Percentiles rank a stretch among this genome's conserved stretches.
phyloP scores from a whole-genome alignment of 2,113 vertebrate species.

The Excalfactoria chinensis region DNA sequence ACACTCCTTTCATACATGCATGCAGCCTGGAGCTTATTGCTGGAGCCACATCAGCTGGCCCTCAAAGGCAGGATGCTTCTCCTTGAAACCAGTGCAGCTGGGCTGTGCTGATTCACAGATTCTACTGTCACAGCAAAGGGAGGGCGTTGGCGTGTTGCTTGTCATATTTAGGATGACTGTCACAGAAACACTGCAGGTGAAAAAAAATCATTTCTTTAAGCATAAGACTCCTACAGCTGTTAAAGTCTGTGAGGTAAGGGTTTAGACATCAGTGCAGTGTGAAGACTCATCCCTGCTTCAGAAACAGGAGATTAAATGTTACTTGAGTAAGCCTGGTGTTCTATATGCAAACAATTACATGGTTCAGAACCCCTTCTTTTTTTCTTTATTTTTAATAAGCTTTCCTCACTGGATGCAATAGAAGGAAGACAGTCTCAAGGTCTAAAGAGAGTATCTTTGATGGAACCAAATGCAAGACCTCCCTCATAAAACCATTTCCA shows the following conservation, averaged over 20 bases:
- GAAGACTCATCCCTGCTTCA: neutral
- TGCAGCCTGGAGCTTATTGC: neutral
- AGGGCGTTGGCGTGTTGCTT: neutral
- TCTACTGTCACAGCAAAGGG: neutral
- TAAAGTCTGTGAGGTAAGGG: neutral
- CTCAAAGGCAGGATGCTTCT: neutral
- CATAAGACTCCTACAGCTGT: neutral
- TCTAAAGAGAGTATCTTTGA: neutral
- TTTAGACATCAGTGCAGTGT: rapidly evolving
- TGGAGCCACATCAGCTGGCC: neutral
- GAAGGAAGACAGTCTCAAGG: neutral
- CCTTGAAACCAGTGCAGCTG: neutral
- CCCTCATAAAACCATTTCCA: neutral
- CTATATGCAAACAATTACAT: neutral
- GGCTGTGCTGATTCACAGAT: neutral
- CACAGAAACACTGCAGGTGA: neutral
- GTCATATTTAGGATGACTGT: neutral
- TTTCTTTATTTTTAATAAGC: neutral
- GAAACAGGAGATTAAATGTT: neutral
- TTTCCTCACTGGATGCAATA: neutral
- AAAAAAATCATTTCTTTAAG: neutral
- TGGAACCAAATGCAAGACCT: neutral
- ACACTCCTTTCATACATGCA: neutral
- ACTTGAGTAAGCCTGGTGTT: neutral
- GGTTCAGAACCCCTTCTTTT: neutral